Evolutionary conservation across 1,140 invertebrate genomes (phyloP).

Genomic region (Lanistes nyassanus): DNA sequence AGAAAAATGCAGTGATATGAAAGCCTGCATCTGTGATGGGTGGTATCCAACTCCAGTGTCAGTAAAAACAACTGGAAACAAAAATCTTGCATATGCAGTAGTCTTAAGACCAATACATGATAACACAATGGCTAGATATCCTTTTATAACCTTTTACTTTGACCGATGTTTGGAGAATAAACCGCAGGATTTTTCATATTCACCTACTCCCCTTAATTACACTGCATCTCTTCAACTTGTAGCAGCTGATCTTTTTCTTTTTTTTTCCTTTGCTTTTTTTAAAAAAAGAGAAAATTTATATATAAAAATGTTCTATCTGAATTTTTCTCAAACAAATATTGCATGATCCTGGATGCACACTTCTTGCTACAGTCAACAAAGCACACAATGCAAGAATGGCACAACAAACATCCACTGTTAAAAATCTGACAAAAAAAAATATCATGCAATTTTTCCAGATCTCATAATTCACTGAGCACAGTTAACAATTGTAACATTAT

Average conservation of each 20-base stretch:
- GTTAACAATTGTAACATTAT: slow-evolving; percentile 9
- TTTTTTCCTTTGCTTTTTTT: neutral
- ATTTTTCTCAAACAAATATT: neutral
- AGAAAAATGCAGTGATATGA: no score
- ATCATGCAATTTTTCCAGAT: slow-evolving; percentile 23
- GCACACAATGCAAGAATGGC: neutral
- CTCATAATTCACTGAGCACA: slow-evolving; percentile 15
- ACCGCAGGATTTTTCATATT: no score
- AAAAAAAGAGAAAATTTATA: neutral
- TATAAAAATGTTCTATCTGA: neutral
- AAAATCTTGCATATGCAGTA: no score
- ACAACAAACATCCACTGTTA: neutral
- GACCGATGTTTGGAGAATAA: no score
- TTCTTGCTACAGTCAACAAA: neutral
- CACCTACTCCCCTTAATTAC: no score
- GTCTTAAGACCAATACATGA: no score
- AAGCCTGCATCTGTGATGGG: no score
- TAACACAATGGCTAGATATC: no score
- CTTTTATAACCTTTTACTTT: no score
- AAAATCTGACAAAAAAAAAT: slow-evolving; percentile 11
- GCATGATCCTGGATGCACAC: neutral
- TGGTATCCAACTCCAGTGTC: no score
- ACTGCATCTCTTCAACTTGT: no score
- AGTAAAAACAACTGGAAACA: no score
- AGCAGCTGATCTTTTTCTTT: neutral